Percentiles rank a stretch among this genome's conserved stretches.
phyloP scores from a whole-genome alignment of 2,797 vertebrate species.

The Rhinatrema bivittatum region DNA sequence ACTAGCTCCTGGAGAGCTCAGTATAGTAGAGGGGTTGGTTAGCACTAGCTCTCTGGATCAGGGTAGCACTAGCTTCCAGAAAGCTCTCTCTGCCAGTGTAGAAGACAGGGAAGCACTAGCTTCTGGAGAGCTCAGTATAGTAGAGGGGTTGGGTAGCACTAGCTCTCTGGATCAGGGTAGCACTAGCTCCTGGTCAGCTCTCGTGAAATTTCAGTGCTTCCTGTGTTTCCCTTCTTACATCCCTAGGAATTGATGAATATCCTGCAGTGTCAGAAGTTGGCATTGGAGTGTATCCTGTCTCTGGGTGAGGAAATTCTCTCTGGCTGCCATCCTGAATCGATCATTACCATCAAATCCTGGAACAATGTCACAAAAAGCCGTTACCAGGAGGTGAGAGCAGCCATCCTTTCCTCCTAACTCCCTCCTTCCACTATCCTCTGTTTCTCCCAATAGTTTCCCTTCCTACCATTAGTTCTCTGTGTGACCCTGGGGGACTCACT shows the following conservation, averaged over 20 bases:
- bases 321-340: constrained; percentile 71
- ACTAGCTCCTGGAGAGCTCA: no score
- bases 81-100: no score
- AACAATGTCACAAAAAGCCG: constrained; percentile 73
- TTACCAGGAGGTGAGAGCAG: constrained; percentile 68
- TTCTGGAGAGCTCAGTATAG: no score
- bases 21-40: no score
- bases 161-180: no score
- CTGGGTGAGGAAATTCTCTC: constrained; percentile 75
- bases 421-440: neutral
- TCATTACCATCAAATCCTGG: constrained; percentile 80
- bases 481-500: neutral
- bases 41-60: no score
- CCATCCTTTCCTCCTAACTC: neutral
- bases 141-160: no score
- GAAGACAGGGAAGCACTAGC: no score
- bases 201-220: no score
- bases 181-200: no score
- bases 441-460: neutral
- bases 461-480: neutral
- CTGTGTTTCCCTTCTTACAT: neutral
- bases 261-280: constrained; percentile 58
- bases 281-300: constrained; percentile 63
- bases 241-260: constrained; percentile 60
- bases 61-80: no score